Percentiles rank a stretch among this genome's conserved stretches.
These are phyloP conservation scores for Platorchestia sp. DNA, from an alignment of 1,140 invertebrate genomes.

Conservation along the genomic window DNA sequence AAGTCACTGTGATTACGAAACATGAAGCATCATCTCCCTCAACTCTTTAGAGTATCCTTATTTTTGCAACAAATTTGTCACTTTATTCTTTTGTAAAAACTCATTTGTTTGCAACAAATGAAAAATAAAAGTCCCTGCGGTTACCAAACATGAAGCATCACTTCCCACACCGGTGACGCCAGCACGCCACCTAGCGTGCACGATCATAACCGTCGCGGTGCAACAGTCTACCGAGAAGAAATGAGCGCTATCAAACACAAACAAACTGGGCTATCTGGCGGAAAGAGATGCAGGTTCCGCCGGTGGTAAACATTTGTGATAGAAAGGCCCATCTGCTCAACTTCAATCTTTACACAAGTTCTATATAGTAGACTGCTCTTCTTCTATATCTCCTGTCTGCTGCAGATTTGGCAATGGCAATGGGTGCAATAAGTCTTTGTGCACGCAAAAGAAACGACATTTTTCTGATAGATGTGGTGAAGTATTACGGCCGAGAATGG, in stretches of 20 bases:
- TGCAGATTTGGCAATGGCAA: background rate
- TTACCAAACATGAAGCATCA: no score
- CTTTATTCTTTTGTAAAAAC: no score
- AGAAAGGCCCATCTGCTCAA: conserved; percentile 24
- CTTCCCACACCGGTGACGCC: no score
- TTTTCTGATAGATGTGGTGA: background rate
- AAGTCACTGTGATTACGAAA: background rate
- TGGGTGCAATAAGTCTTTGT: background rate
- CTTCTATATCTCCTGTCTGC: background rate
- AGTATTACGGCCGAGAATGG: no score
- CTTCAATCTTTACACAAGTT: conserved; percentile 32
- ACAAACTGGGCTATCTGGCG: conserved; percentile 21
- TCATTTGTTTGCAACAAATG: no score
- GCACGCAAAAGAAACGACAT: background rate
- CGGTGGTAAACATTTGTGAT: conserved; percentile 38
- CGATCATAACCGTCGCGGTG: background rate
- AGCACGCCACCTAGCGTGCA: no score
- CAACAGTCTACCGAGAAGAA: background rate
- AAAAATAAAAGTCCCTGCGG: no score
- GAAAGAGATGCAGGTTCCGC: conserved; percentile 20
- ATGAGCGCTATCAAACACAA: background rate
- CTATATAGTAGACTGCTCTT: background rate
- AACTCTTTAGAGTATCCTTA: no score
- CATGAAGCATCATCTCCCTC: no score
- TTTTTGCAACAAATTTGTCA: no score